Evolutionary conservation across 2,797 vertebrate genomes (phyloP).

Genomic region (Triplophysa bombifrons): DNA sequence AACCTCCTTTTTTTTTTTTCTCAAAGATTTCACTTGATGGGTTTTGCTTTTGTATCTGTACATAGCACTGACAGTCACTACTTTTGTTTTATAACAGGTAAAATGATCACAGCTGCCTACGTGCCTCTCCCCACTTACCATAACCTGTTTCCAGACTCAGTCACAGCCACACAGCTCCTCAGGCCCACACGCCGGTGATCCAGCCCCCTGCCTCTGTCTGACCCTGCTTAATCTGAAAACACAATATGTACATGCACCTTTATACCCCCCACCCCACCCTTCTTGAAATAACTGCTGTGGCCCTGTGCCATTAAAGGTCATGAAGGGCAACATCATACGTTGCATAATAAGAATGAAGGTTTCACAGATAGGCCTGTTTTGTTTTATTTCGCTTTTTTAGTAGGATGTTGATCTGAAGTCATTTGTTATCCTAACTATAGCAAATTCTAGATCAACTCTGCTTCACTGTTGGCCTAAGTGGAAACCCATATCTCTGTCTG

Average conservation of each 20-base stretch:
- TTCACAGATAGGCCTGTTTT: constrained; percentile 48
- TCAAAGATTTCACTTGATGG: not conserved
- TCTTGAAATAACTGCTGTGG: constrained; percentile 19
- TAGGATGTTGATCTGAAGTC: constrained; percentile 43
- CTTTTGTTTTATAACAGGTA: constrained; percentile 74
- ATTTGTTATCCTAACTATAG: constrained; percentile 32
- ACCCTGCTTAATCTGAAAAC: constrained; percentile 12
- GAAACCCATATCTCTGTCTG: constrained; percentile 38
- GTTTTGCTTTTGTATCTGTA: not conserved
- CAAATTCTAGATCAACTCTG: constrained; percentile 14
- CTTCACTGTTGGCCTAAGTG: constrained; percentile 65
- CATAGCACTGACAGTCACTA: not conserved
- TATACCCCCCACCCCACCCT: not conserved
- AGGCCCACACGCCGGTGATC: constrained; percentile 94
- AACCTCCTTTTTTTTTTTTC: constrained; percentile 51
- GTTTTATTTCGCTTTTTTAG: constrained; percentile 19
- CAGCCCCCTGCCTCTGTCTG: constrained; percentile 43
- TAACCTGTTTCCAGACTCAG: constrained; percentile 97
- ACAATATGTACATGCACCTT: not conserved
- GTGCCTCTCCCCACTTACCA: constrained; percentile 98
- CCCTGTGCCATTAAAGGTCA: not conserved
- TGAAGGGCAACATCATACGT: not conserved
- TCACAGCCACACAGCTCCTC: constrained; percentile 94
- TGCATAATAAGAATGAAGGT: constrained; percentile 5
- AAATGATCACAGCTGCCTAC: constrained; percentile 98